Percentiles rank a stretch among this genome's conserved stretches.
These are phyloP conservation scores for Cydia splendana DNA, from an alignment of 1,140 invertebrate genomes.

Conservation along the genomic window DNA sequence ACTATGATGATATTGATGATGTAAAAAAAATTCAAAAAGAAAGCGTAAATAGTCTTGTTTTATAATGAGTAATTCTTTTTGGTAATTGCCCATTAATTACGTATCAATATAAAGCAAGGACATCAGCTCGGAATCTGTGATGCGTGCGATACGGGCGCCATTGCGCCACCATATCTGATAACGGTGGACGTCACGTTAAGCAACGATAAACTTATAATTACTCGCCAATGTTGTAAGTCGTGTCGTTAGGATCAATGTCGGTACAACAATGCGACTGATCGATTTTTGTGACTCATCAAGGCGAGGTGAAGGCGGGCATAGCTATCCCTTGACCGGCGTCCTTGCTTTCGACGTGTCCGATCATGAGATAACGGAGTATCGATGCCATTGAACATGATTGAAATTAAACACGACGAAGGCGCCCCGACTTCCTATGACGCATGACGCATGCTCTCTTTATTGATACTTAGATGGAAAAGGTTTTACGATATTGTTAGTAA, in stretches of 20 bases:
- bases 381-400: slow-evolving; percentile 62
- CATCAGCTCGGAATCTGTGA: slow-evolving; percentile 52
- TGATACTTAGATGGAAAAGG: not conserved
- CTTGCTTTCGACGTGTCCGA: slow-evolving; percentile 70
- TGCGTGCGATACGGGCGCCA: slow-evolving; percentile 53
- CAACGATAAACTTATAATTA: slow-evolving; percentile 62
- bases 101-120: slow-evolving; percentile 51
- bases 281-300: slow-evolving; percentile 63
- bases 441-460: slow-evolving; percentile 39
- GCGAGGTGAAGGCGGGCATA: slow-evolving; percentile 59
- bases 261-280: slow-evolving; percentile 54
- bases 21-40: not conserved
- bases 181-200: slow-evolving; percentile 41
- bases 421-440: slow-evolving; percentile 40
- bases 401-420: slow-evolving; percentile 49
- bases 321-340: slow-evolving; percentile 74
- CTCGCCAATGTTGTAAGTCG: slow-evolving; percentile 57
- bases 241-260: slow-evolving; percentile 63
- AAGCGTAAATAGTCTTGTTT: not conserved
- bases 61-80: slow-evolving; percentile 38
- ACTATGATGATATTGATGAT: too few relatives aligned
- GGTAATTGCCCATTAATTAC: slow-evolving; percentile 41
- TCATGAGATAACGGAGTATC: slow-evolving; percentile 63
- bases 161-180: slow-evolving; percentile 71
- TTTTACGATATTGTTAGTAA: not conserved